phyloP scores from a whole-genome alignment of 2,888 invertebrate genomes.

The Gonocerus acuteangulatus region DNA sequence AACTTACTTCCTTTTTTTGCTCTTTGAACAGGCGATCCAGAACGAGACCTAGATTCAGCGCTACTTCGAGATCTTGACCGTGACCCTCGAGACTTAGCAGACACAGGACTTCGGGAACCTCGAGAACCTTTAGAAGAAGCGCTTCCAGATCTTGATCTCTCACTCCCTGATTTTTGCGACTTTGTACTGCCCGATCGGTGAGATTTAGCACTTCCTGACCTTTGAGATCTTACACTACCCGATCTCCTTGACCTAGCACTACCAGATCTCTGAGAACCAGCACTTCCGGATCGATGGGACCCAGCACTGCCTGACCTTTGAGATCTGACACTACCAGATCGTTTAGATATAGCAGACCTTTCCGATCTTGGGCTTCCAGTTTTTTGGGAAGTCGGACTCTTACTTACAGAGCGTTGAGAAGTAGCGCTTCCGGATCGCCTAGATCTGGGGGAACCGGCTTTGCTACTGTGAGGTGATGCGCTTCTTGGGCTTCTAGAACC shows the following conservation, averaged over 20 bases:
- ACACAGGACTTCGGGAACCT: constrained; percentile 26
- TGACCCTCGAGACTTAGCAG: constrained; percentile 35
- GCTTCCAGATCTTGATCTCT: constrained; percentile 31
- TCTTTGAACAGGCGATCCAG: constrained; percentile 18
- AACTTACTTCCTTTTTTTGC: constrained; percentile 9
- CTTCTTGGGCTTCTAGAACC: constrained; percentile 1
- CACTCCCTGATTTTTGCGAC: constrained; percentile 37
- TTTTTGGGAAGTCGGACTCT: not conserved
- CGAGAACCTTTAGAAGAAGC: constrained; percentile 26
- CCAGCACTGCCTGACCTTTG: constrained; percentile 19
- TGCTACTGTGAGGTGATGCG: constrained; percentile 7
- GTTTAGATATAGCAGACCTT: constrained; percentile 8
- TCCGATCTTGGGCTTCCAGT: constrained; percentile 38
- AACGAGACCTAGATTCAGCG: constrained; percentile 45
- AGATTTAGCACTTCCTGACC: constrained; percentile 42
- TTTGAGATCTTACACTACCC: constrained; percentile 38
- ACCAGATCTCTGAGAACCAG: constrained; percentile 36
- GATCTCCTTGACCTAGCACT: constrained; percentile 29
- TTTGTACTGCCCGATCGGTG: constrained; percentile 39
- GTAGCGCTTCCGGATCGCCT: constrained; percentile 18
- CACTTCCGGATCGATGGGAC: constrained; percentile 18
- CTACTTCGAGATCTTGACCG: constrained; percentile 44
- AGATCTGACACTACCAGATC: constrained; percentile 13
- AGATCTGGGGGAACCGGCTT: constrained; percentile 10
- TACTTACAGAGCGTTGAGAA: constrained; percentile 2